Percentiles rank a stretch among this genome's conserved stretches.
These are phyloP conservation scores for rat (Rattus norvegicus) DNA, from an alignment of 2,113 vertebrate species.

Conservation along the genomic window GRCr8 NC_086019.1:34034501-34035000, in stretches of 20 bases:
- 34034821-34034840: not conserved
- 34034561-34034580: not conserved
- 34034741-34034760: too few species aligned
- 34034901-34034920: accelerated
- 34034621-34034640: not conserved
- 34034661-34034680: too few species aligned
- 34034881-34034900: not conserved
- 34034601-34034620: not conserved
- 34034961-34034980: accelerated
- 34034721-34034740: too few species aligned
- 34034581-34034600: accelerated
- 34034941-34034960: accelerated
- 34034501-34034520: not conserved
- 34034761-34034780: too few species aligned
- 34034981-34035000: not conserved
- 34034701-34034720: too few species aligned
- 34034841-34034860: not conserved
- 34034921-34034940: accelerated
- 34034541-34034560: not conserved
- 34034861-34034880: not conserved
- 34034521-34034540: not conserved
- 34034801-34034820: not conserved
- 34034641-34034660: not conserved
- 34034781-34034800: not conserved
- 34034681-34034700: not conserved